Percentiles rank a stretch among this genome's conserved stretches.
Evolutionary conservation across 2,797 vertebrate genomes (phyloP).

Genomic region (Heterohyrax brucei): DNA sequence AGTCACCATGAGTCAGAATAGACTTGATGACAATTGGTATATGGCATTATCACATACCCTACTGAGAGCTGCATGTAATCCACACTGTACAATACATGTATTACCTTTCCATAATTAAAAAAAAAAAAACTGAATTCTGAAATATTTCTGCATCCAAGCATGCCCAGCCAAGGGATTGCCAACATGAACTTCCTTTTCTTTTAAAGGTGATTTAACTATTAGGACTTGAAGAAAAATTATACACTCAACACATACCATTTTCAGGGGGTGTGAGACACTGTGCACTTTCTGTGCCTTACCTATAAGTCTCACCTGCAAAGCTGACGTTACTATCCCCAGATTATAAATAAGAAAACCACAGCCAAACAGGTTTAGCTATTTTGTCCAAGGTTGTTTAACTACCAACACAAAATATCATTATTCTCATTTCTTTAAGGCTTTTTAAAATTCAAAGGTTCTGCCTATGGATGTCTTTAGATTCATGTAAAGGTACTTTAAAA

Average conservation of each 20-base stretch:
- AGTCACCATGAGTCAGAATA: neutral
- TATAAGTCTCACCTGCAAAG: slow-evolving; percentile 34
- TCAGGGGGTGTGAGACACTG: neutral
- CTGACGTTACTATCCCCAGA: neutral
- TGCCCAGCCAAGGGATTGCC: neutral
- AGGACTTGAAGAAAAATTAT: slow-evolving; percentile 23
- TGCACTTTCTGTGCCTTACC: slow-evolving; percentile 22
- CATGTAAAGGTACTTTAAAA: slow-evolving; percentile 1
- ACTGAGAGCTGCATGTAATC: neutral
- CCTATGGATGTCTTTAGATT: slow-evolving; percentile 52
- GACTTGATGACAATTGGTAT: neutral
- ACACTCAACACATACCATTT: neutral
- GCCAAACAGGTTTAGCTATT: neutral
- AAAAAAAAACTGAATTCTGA: slow-evolving; percentile 35
- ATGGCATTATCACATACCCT: neutral
- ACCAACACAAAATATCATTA: slow-evolving; percentile 50
- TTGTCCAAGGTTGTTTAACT: neutral
- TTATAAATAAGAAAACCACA: slow-evolving; percentile 42
- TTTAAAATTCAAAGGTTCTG: slow-evolving; percentile 63
- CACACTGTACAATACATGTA: neutral
- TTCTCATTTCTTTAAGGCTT: slow-evolving; percentile 39
- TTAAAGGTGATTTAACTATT: slow-evolving; percentile 61
- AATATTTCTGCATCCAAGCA: slow-evolving; percentile 38
- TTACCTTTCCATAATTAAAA: slow-evolving; percentile 28
- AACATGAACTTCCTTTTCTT: neutral